phyloP scores from a whole-genome alignment of 35 echinoderm and acorn worm genomes.

The Stichopus chloronotus region DNA sequence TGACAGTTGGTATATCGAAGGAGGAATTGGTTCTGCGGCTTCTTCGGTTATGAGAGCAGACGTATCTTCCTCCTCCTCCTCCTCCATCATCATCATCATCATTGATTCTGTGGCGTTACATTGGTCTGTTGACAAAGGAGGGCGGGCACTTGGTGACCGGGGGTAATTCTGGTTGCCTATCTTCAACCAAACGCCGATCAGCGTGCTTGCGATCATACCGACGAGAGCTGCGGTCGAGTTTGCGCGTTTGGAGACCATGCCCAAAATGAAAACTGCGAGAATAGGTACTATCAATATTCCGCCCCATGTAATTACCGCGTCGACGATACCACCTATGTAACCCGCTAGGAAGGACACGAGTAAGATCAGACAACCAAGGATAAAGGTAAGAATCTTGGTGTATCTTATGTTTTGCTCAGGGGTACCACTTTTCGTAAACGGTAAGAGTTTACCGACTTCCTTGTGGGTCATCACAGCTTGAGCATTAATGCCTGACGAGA shows the following conservation, averaged over 20 bases:
- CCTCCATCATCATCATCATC: no score
- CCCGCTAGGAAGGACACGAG: background rate
- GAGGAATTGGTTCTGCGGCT: background rate
- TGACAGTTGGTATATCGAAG: no score
- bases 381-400: background rate
- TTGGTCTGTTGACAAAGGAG: no score
- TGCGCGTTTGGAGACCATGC: background rate
- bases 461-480: constrained; percentile 14
- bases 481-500: constrained; percentile 12
- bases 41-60: no score
- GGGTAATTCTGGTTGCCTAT: background rate
- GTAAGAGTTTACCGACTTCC: background rate
- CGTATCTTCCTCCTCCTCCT: no score
- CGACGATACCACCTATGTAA: background rate
- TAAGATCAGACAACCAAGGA: background rate
- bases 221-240: background rate
- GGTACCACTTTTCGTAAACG: background rate
- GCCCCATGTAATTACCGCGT: background rate
- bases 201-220: background rate
- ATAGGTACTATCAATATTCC: constrained; percentile 18
- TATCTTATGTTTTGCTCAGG: background rate
- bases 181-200: background rate
- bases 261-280: background rate
- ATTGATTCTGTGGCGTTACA: no score
- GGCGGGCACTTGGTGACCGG: no score